Percentiles rank a stretch among this genome's conserved stretches.
These are phyloP conservation scores for Noctua pronuba DNA, from an alignment of 2,888 invertebrate genomes.

Conservation along the genomic window DNA sequence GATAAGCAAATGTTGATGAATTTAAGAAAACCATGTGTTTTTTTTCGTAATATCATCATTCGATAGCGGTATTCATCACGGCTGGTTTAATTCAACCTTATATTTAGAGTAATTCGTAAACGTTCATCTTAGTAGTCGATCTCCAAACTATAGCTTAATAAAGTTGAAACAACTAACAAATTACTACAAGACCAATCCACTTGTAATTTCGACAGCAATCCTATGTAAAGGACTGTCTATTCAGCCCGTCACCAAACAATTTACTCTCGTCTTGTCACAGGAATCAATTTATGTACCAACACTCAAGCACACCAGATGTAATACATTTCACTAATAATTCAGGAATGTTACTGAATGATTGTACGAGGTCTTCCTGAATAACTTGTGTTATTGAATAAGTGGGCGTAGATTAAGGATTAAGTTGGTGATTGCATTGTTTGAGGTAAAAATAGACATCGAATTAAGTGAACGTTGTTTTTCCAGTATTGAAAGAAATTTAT, in stretches of 20 bases:
- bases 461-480: background rate
- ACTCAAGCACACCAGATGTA: constrained; percentile 7
- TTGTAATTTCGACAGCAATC: constrained; percentile 14
- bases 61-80: background rate
- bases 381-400: constrained; percentile 16
- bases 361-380: constrained; percentile 14
- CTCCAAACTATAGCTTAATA: background rate
- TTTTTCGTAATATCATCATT: background rate
- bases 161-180: background rate
- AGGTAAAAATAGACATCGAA: background rate
- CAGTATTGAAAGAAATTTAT: too few species aligned
- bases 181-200: constrained; percentile 14
- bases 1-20: background rate
- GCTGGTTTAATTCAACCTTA: background rate
- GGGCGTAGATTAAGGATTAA: background rate
- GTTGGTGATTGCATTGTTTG: background rate
- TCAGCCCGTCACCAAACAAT: constrained; percentile 7
- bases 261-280: constrained; percentile 10
- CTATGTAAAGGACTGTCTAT: background rate
- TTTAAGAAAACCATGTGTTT: background rate
- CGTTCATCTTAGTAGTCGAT: background rate
- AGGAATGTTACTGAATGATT: constrained; percentile 20
- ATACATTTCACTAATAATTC: constrained; percentile 36
- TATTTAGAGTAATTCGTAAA: background rate
- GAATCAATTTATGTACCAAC: constrained; percentile 21